Percentiles rank a stretch among this genome's conserved stretches.
phyloP scores from a whole-genome alignment of 2,888 invertebrate species.

The Cenopis cana region DNA sequence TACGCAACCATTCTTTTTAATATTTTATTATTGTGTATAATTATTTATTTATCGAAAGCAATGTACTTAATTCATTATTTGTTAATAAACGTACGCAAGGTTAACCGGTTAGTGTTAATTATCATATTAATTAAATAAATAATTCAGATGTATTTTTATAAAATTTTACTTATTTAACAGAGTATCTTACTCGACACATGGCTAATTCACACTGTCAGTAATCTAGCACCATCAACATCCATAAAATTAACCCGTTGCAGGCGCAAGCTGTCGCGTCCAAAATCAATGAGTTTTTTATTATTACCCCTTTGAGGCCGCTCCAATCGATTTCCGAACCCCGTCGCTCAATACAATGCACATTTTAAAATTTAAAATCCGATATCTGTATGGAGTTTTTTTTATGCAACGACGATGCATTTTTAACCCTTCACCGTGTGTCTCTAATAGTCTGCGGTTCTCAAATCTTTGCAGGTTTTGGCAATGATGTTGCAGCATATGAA shows the following conservation, averaged over 20 bases:
- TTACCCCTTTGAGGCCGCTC: conserved; percentile 80
- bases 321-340: conserved; percentile 83
- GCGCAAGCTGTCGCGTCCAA: conserved; percentile 77
- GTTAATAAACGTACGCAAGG: no score
- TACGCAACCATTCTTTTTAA: no score
- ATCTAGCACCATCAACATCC: conserved; percentile 31
- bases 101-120: no score
- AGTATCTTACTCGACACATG: conserved; percentile 22
- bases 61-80: no score
- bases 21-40: no score
- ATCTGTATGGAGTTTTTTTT: conserved; percentile 80
- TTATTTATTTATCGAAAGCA: no score
- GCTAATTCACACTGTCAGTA: conserved; percentile 26
- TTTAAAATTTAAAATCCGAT: conserved; percentile 86
- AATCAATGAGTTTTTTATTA: conserved; percentile 78
- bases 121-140: neutral
- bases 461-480: conserved; percentile 46
- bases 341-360: conserved; percentile 83
- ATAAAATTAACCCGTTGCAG: conserved; percentile 51
- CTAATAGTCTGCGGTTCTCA: conserved; percentile 61
- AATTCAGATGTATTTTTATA: neutral
- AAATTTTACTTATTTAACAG: neutral
- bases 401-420: conserved; percentile 82
- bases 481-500: neutral
- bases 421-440: conserved; percentile 83